Evolutionary conservation across 2,888 invertebrate species (phyloP), one percentile per base, ranked within the genome.

Genomic region (Nomada flava): DNA sequence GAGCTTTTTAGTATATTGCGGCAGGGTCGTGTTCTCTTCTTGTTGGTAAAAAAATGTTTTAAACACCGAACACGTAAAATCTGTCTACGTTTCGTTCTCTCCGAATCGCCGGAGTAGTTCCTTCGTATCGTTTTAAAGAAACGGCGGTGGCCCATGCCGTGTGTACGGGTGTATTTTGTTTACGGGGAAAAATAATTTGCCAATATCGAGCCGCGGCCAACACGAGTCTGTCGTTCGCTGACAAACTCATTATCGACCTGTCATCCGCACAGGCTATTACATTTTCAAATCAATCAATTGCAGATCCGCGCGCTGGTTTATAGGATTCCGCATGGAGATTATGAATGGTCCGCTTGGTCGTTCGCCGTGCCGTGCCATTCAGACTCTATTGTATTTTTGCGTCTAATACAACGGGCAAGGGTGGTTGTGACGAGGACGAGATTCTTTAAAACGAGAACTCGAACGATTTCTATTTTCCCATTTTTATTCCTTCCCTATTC

Each of bases 201-300:
- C 55, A 62, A 67, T 71, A 80, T 73, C 55, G 79, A 71, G 52
- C 53, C 23, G 68, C 68, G 57, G 60, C 11, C 36, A 64, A 74
- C 69, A 47, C 52, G 59, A 29, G 59, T 36, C 57, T 47, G 55
- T 79, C 74, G 70, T 69, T 59, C 63, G 29, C 55, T 67, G 79
- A 71, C 83, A 72, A 62, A 79, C 73, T 83, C 79, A 79, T 84
- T 83, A 83, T 76, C 76, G 73, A 79, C 59, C 83, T 79, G 83
- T 79, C 84, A 76, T 60, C 26, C 67, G 71, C 83, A 84, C 52
- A 55, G 52, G 73, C 69, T 76, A 71, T 79, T 79, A 84, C 79
- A 83, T 79, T 83, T 67, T 70, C 73, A 65, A 74, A 84, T 84
- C 84, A 79, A 83, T 84, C 84, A 84, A 76, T 79, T 55, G 74